Evolutionary conservation across 2,888 invertebrate species (phyloP), one percentile per base, ranked within the genome.

Genomic region (Drosophila melanosoma): DNA sequence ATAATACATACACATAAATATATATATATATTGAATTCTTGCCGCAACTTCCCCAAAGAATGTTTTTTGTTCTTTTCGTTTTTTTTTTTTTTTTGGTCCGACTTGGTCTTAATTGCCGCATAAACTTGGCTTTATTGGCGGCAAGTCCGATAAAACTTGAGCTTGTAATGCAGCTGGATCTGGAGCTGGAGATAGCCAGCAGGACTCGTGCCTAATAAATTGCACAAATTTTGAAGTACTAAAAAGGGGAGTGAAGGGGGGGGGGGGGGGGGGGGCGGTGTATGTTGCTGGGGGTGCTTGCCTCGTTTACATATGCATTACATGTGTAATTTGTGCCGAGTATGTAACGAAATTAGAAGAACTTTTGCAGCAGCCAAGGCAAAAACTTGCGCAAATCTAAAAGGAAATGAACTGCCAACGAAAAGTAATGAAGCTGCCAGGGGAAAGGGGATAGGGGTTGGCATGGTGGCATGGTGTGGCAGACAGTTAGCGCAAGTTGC

Each of bases 281-380:
- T 17, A 4, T 38, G 4, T 26, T 26, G 6, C 15, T 36, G 36
- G 15, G 23, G 17, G 11, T n/a, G 54, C 26, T n/a, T 35, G 66
- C 36, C 74, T 23, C 56, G 69, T 57, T 75, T 85, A 79, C 85
- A 89, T 82, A 89, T 85, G 89, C 89, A 89, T 86, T 89, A 86
- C 85, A 86, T 89, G 87, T 86, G 85, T 86, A 89, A 85, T 88
- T 87, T 85, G 87, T 74, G 83, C 71, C 56, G 71, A 76, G 81
- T 76, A 80, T 80, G 83, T 87, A 81, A 88, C 82, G 72, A 89
- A 85, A 84, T 84, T 84, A 88, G 88, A 88, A 88, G 88, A 84
- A 84, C 72, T 88, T 88, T 81, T 53, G 35, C 15, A n/a, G 56
- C 56, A 74, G 40, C 20, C 15, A 36, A 23, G 38, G 38, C 56